Percentiles rank a stretch among this genome's conserved stretches.
Evolutionary conservation across 2,113 vertebrate species (phyloP).

Genomic region (Sciurus niger): DNA sequence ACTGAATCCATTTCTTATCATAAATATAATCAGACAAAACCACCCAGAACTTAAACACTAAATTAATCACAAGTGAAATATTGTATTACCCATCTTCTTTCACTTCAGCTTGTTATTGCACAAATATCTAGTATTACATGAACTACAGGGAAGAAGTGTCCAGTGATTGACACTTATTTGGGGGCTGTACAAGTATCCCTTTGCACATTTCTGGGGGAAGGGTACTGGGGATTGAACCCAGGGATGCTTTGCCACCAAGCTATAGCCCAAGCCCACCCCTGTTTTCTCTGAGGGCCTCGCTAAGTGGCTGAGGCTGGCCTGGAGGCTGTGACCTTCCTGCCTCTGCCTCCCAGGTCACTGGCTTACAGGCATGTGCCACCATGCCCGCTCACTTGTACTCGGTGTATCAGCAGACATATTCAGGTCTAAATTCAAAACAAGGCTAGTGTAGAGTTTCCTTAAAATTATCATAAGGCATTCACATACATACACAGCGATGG

Average conservation of each 20-base stretch:
- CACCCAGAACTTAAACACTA: neutral
- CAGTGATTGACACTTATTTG: neutral
- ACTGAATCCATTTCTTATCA: neutral
- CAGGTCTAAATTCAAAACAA: neutral
- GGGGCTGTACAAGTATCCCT: neutral
- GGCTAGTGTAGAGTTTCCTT: neutral
- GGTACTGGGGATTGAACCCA: too few species aligned
- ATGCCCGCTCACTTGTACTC: too few species aligned
- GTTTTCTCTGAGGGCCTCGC: too few species aligned
- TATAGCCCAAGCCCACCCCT: too few species aligned
- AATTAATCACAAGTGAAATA: slow-evolving; percentile 25
- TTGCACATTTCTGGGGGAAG: neutral
- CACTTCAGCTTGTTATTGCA: neutral
- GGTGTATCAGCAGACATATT: neutral
- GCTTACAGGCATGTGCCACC: too few species aligned
- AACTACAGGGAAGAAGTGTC: neutral
- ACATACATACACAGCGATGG: neutral
- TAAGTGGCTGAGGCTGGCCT: too few species aligned
- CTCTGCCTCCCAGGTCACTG: too few species aligned
- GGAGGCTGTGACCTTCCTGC: too few species aligned
- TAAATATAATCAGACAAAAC: slow-evolving; percentile 15
- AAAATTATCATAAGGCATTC: neutral
- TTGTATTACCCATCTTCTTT: neutral
- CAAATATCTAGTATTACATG: neutral
- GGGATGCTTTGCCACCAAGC: too few species aligned